Conservation (phyloP, 2,888 invertebrate species). For the Eudemis profundana region DNA sequence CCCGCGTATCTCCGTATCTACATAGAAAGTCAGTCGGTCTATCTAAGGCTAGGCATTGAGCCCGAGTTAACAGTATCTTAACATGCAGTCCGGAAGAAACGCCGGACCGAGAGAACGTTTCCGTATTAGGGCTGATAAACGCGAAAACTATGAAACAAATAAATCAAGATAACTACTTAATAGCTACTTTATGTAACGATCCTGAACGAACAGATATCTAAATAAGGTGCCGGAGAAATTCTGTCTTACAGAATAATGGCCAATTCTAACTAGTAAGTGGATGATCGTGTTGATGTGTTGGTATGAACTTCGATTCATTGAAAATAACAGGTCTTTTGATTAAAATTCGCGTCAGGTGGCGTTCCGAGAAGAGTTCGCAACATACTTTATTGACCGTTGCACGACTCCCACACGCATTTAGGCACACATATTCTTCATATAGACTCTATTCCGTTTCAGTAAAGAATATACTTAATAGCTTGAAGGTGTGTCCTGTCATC, state of each 20-base stretch:
- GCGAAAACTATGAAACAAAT: slow-evolving; percentile 41
- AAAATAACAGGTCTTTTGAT: slow-evolving; percentile 31
- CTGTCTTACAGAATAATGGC: slow-evolving; percentile 17
- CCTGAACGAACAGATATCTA: slow-evolving; percentile 34
- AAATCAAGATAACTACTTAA: slow-evolving; percentile 43
- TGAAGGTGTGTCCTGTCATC: not conserved
- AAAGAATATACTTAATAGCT: slow-evolving; percentile 13
- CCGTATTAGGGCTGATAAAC: slow-evolving; percentile 40
- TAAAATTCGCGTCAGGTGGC: slow-evolving; percentile 34
- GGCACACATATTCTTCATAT: not conserved
- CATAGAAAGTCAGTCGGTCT: slow-evolving; percentile 32
- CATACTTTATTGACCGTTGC: slow-evolving; percentile 34
- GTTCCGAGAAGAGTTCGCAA: slow-evolving; percentile 30
- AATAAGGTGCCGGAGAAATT: slow-evolving; percentile 37
- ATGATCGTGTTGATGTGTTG: slow-evolving; percentile 11
- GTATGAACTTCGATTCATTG: slow-evolving; percentile 8
- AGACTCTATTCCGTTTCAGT: slow-evolving; percentile 12
- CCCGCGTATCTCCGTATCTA: slow-evolving; percentile 16
- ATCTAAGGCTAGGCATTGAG: slow-evolving; percentile 27
- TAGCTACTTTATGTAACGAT: slow-evolving; percentile 37
- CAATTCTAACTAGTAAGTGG: not conserved
- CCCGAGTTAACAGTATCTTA: slow-evolving; percentile 33
- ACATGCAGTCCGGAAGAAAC: slow-evolving; percentile 45
- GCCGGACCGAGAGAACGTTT: slow-evolving; percentile 31
- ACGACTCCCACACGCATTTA: slow-evolving; percentile 26